Evolutionary conservation across 2,888 invertebrate genomes (phyloP).

Genomic region (Corbicula japonica): DNA sequence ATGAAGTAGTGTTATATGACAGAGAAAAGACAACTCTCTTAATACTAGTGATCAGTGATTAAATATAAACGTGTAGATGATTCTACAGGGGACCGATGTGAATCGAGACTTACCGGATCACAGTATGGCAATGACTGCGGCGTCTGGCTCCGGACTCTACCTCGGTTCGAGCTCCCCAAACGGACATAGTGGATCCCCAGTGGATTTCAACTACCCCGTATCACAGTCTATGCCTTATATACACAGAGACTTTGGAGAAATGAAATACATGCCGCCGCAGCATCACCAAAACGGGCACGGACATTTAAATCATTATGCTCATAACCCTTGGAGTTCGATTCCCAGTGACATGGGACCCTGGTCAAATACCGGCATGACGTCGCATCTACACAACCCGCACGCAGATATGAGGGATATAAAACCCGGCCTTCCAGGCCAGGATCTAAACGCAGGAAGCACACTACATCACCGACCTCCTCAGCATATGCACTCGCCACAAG

Average conservation of each 20-base stretch:
- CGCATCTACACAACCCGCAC: constrained; percentile 87
- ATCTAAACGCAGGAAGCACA: constrained; percentile 76
- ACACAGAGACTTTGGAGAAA: constrained; percentile 80
- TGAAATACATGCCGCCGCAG: constrained; percentile 91
- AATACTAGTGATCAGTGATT: constrained; percentile 29
- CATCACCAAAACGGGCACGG: constrained; percentile 90
- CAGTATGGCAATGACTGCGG: constrained; percentile 91
- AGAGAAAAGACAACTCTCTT: constrained; percentile 36
- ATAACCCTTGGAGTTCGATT: constrained; percentile 92
- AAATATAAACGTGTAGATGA: constrained; percentile 50
- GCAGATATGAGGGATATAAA: constrained; percentile 88
- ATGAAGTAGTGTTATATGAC: constrained; percentile 56
- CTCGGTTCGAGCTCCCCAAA: constrained; percentile 93
- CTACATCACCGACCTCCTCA: constrained; percentile 89
- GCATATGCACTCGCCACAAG: constrained; percentile 91
- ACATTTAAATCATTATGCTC: constrained; percentile 87
- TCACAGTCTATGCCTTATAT: constrained; percentile 81
- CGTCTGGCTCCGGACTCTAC: constrained; percentile 92
- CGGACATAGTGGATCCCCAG: constrained; percentile 89
- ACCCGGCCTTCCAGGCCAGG: constrained; percentile 81
- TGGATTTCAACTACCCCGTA: constrained; percentile 87
- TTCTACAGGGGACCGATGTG: constrained; percentile 60
- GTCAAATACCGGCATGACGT: constrained; percentile 89
- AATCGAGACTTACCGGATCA: constrained; percentile 51
- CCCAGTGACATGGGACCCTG: constrained; percentile 82